Conservation (phyloP, 2,888 invertebrate species). For the Drosophila flavopinicola region DNA sequence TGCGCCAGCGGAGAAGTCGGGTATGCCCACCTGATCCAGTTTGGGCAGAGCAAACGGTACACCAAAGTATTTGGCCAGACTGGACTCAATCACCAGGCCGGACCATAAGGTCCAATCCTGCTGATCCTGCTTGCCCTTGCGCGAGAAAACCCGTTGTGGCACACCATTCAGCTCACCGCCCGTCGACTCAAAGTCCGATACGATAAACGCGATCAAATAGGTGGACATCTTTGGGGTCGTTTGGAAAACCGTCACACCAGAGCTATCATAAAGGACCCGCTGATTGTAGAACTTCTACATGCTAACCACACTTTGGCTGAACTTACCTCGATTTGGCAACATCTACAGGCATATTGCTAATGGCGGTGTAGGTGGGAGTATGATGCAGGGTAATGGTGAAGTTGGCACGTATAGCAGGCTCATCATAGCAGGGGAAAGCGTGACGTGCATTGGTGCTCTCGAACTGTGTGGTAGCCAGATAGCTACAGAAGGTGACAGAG, state of each 20-base stretch:
- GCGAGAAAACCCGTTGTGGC: conserved; percentile 80
- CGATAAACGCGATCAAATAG: conserved; percentile 92
- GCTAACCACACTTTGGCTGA: background rate
- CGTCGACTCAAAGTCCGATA: conserved; percentile 86
- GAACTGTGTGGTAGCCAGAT: conserved; percentile 88
- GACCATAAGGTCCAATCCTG: conserved; percentile 90
- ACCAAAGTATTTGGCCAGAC: conserved; percentile 89
- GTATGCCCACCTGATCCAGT: conserved; percentile 94
- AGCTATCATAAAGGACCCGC: conserved; percentile 6
- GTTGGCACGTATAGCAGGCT: conserved; percentile 88
- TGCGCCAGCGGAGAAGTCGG: conserved; percentile 93
- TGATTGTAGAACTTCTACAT: background rate
- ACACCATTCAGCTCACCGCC: conserved; percentile 61
- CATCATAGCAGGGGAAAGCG: conserved; percentile 91
- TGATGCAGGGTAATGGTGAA: conserved; percentile 79
- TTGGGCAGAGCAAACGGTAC: conserved; percentile 91
- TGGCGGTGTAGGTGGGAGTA: conserved; percentile 67
- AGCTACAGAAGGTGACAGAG: conserved; percentile 48
- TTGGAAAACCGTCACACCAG: conserved; percentile 77
- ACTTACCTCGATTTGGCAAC: conserved; percentile 37
- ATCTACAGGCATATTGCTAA: conserved; percentile 85
- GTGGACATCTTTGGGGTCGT: conserved; percentile 89
- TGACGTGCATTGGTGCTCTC: conserved; percentile 88
- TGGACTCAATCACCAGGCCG: conserved; percentile 89
- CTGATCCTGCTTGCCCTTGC: conserved; percentile 71